Percentiles rank a stretch among this genome's conserved stretches.
phyloP scores from a whole-genome alignment of 2,888 invertebrate species.

The Antitype chi region DNA sequence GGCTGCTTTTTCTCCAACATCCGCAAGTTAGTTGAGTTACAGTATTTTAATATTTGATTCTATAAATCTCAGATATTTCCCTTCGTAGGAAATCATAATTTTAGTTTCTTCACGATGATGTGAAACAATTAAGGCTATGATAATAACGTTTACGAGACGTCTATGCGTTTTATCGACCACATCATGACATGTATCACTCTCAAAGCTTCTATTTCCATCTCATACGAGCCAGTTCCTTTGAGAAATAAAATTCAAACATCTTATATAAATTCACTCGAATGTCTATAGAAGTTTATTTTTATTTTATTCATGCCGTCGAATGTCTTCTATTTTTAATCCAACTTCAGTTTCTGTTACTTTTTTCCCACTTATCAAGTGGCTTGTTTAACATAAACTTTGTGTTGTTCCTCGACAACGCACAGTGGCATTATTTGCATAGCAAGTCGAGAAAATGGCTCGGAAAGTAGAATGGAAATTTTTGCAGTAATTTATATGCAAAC shows the following conservation, averaged over 20 bases:
- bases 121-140: conserved; percentile 21
- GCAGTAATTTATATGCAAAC: conserved; percentile 87
- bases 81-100: conserved; percentile 14
- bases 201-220: conserved; percentile 49
- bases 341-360: conserved; percentile 69
- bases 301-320: conserved; percentile 58
- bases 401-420: conserved; percentile 72
- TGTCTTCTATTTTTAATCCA: conserved; percentile 63
- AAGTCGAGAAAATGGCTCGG: conserved; percentile 80
- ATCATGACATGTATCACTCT: conserved; percentile 44
- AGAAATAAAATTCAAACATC: conserved; percentile 42
- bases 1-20: too few species aligned
- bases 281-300: conserved; percentile 54
- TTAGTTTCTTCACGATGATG: conserved; percentile 1
- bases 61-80: neutral
- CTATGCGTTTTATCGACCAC: conserved; percentile 43
- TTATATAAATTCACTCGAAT: conserved; percentile 43
- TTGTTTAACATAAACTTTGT: conserved; percentile 84
- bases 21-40: too few species aligned
- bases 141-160: conserved; percentile 30
- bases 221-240: conserved; percentile 21
- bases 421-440: conserved; percentile 82
- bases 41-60: neutral
- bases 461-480: conserved; percentile 82
- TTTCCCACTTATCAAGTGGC: conserved; percentile 75